Percentiles rank a stretch among this genome's conserved stretches.
Evolutionary conservation across 1,140 invertebrate species (phyloP).

Genomic region (Stenopsyche tienmushanensis): DNA sequence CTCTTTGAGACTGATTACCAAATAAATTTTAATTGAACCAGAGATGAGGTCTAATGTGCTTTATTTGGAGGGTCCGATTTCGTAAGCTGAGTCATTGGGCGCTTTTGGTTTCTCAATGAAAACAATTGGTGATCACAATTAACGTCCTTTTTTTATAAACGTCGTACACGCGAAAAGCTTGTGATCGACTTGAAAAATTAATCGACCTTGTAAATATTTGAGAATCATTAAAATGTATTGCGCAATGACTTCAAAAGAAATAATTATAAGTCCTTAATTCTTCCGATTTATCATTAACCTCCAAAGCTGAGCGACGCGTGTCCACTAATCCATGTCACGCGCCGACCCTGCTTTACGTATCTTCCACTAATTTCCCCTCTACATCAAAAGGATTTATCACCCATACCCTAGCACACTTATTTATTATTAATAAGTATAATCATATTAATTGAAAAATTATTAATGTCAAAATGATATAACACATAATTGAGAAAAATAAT

Average conservation of each 20-base stretch:
- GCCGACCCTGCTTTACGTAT: constrained; percentile 18
- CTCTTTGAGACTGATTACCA: constrained; percentile 38
- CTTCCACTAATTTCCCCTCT: constrained; percentile 17
- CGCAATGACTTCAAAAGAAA: no score
- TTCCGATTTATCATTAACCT: constrained; percentile 1
- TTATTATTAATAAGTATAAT: no score
- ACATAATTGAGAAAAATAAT: no score
- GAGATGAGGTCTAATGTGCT: constrained; percentile 29
- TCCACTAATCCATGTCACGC: constrained; percentile 18
- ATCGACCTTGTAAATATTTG: not conserved
- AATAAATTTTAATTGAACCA: constrained; percentile 41
- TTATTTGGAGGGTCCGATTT: constrained; percentile 36
- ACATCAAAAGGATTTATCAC: constrained; percentile 20
- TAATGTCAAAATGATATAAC: no score
- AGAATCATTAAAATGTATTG: not conserved
- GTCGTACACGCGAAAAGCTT: not conserved
- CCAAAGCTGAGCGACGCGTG: constrained; percentile 16
- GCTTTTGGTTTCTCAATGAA: constrained; percentile 13
- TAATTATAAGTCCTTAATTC: constrained; percentile 2
- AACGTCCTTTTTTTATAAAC: not conserved
- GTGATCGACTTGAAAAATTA: not conserved
- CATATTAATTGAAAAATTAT: no score
- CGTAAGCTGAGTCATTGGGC: constrained; percentile 26
- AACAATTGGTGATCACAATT: constrained; percentile 3
- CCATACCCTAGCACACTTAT: not conserved